Evolutionary conservation across 2,797 vertebrate species (phyloP).

Genomic region (Cuniculus paca): DNA sequence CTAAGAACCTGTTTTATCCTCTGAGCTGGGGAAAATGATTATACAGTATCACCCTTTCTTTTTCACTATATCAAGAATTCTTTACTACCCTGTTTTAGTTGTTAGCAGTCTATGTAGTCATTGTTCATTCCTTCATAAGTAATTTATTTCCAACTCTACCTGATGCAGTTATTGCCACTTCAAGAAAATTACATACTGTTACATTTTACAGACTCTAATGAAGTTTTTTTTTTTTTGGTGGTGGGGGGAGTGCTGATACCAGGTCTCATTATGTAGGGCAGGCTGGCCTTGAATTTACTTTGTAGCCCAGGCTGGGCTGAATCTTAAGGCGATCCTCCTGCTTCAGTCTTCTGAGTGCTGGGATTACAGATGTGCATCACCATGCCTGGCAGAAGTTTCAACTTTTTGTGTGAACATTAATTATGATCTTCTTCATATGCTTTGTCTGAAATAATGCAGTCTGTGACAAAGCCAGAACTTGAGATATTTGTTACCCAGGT

Average conservation of each 20-base stretch:
- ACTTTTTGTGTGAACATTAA: constrained; percentile 44
- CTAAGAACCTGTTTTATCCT: constrained; percentile 34
- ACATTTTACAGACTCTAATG: background rate
- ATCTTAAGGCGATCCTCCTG: background rate
- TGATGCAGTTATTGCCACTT: background rate
- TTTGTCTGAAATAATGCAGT: constrained; percentile 28
- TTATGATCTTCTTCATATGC: background rate
- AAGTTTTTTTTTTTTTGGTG: background rate
- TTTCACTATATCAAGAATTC: constrained; percentile 26
- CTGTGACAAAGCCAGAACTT: background rate
- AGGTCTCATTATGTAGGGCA: background rate
- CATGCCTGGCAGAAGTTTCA: background rate
- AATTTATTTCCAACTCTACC: constrained; percentile 13
- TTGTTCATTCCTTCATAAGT: constrained; percentile 46
- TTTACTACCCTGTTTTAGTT: constrained; percentile 31
- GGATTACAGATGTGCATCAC: background rate
- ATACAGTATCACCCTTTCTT: constrained; percentile 11
- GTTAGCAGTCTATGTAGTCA: background rate
- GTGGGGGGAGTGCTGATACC: background rate
- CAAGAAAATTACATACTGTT: background rate
- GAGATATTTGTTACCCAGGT: background rate
- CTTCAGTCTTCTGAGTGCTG: background rate
- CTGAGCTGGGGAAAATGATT: constrained; percentile 39
- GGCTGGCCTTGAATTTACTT: background rate
- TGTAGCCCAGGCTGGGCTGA: background rate